These are phyloP conservation scores for pig (Sus scrofa) DNA, from an alignment of 2,113 vertebrate genomes.

Conservation along the genomic window DNA sequence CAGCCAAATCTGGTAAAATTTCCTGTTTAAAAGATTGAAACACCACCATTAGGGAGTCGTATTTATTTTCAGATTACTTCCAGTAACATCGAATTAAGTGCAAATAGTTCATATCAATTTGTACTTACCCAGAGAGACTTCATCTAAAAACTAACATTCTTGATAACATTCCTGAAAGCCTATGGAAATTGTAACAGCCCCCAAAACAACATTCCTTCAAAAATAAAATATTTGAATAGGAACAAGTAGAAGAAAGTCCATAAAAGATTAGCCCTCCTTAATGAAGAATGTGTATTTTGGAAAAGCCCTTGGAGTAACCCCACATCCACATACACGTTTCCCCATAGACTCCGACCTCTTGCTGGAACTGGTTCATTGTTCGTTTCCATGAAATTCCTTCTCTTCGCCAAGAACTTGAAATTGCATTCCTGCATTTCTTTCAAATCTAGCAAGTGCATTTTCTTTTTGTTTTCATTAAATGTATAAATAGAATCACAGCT, in stretches of 20 bases:
- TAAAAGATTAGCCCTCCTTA: not conserved
- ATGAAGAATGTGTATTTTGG: slow-evolving; percentile 31
- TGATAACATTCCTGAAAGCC: slow-evolving; percentile 51
- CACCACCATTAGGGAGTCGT: not conserved
- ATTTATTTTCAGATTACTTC: slow-evolving; percentile 44
- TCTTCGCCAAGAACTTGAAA: not conserved
- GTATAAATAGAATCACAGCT: not conserved
- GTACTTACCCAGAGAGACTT: not conserved
- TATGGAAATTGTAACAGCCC: not conserved
- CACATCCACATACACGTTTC: not conserved
- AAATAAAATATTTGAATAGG: slow-evolving; percentile 57
- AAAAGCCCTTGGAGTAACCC: slow-evolving; percentile 3
- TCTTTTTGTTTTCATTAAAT: not conserved
- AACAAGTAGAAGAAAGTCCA: not conserved
- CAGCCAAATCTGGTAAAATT: not conserved
- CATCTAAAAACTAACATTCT: slow-evolving; percentile 54
- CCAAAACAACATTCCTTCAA: slow-evolving; percentile 9
- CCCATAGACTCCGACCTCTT: not conserved
- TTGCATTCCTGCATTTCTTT: slow-evolving; percentile 31
- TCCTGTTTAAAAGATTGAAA: slow-evolving; percentile 3
- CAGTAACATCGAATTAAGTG: slow-evolving; percentile 24
- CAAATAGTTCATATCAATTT: slow-evolving; percentile 20
- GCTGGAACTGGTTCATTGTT: not conserved
- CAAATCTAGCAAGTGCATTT: slow-evolving; percentile 13
- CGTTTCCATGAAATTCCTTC: slow-evolving; percentile 30